These are phyloP conservation scores for Exaiptasia diaphana DNA, from an alignment of 64 coral and sea anemone species.

Conservation along the genomic window DNA sequence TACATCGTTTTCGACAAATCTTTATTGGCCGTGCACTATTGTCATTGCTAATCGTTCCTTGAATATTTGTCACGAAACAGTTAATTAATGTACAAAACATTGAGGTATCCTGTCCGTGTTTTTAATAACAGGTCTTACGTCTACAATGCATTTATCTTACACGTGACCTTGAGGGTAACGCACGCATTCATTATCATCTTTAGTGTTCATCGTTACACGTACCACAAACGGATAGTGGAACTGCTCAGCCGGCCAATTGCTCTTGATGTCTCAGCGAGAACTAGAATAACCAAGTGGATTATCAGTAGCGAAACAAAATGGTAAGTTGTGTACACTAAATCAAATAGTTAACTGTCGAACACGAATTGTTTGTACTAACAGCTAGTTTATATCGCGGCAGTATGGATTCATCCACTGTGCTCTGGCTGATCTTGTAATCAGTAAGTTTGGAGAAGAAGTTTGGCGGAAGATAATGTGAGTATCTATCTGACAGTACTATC, in stretches of 20 bases:
- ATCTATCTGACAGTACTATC: not conserved
- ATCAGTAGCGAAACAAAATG: not conserved
- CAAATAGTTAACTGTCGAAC: not conserved
- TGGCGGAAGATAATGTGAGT: constrained; percentile 79
- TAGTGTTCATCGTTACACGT: not conserved
- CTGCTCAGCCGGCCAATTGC: not conserved
- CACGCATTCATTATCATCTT: not conserved
- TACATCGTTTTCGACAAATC: too few relatives aligned
- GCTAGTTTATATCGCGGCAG: constrained; percentile 38
- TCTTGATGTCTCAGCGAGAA: too few relatives aligned
- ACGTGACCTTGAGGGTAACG: constrained; percentile 7
- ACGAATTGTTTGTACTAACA: constrained; percentile 10
- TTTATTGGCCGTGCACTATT: too few relatives aligned
- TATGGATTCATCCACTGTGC: constrained; percentile 90
- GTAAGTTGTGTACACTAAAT: not conserved
- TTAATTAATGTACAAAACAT: not conserved
- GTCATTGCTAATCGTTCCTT: not conserved
- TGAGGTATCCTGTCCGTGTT: too few relatives aligned
- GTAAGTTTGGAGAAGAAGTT: constrained; percentile 86
- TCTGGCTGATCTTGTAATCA: constrained; percentile 68
- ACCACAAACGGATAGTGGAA: not conserved
- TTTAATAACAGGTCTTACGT: not conserved
- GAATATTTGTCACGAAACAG: not conserved
- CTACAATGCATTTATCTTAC: constrained; percentile 8
- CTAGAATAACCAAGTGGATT: not conserved